Evolutionary conservation across 2,113 vertebrate species (phyloP).

Genomic region (Pluvianellus socialis): DNA sequence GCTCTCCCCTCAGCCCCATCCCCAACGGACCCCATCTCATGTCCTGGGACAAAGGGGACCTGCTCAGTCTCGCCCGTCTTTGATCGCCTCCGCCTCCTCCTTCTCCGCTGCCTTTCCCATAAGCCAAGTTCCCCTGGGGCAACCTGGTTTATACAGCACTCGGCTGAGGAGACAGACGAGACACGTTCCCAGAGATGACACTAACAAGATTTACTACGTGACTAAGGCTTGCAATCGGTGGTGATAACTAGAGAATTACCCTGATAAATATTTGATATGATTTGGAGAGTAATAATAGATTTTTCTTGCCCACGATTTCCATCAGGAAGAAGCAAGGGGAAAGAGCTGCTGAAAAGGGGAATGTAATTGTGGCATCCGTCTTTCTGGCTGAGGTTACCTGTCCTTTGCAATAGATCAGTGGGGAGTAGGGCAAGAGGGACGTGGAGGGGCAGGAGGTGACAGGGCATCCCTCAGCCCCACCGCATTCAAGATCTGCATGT

Average conservation of each 20-base stretch:
- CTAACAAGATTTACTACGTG: slow-evolving; percentile 51
- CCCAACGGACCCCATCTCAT: rapidly evolving
- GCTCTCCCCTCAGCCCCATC: neutral
- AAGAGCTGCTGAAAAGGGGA: slow-evolving; percentile 17
- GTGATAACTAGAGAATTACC: slow-evolving; percentile 66
- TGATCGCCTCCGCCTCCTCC: neutral
- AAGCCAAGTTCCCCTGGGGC: slow-evolving; percentile 22
- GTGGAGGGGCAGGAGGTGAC: neutral
- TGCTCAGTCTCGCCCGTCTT: neutral
- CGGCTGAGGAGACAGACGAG: slow-evolving; percentile 10
- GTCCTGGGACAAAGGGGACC: neutral
- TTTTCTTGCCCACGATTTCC: slow-evolving; percentile 60
- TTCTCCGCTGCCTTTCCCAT: neutral
- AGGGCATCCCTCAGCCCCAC: slow-evolving; percentile 32
- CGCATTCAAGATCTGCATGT: neutral
- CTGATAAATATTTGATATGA: slow-evolving; percentile 72
- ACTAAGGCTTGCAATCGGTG: slow-evolving; percentile 42
- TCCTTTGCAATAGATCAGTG: slow-evolving; percentile 13
- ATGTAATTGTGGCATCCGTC: slow-evolving; percentile 46
- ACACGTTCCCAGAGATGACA: slow-evolving; percentile 1
- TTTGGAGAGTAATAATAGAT: slow-evolving; percentile 67
- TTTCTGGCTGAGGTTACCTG: slow-evolving; percentile 32
- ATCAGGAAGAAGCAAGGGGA: slow-evolving; percentile 27
- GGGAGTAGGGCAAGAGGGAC: neutral
- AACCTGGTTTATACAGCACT: neutral